Evolutionary conservation across 2,888 invertebrate genomes (phyloP).

Genomic region (Tribolium freemani): DNA sequence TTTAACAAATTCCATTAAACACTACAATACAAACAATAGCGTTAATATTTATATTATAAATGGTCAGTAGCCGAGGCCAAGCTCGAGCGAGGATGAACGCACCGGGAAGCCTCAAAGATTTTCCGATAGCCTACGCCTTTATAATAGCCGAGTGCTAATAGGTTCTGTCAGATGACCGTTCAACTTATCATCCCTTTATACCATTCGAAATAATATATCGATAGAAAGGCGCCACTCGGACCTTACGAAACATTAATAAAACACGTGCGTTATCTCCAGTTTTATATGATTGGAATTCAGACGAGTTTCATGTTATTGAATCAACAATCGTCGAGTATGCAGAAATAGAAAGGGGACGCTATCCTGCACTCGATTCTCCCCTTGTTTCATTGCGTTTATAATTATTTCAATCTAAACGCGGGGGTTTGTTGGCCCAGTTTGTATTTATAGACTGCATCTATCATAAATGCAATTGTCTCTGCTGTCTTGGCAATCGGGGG

Average conservation of each 20-base stretch:
- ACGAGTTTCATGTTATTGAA: constrained; percentile 48
- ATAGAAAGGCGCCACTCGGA: constrained; percentile 56
- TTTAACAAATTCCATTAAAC: not conserved
- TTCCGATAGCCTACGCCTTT: constrained; percentile 52
- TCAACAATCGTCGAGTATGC: constrained; percentile 52
- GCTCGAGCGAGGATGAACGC: constrained; percentile 44
- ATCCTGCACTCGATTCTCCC: constrained; percentile 58
- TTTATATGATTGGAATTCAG: constrained; percentile 49
- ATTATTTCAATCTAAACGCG: constrained; percentile 62
- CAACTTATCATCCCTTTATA: constrained; percentile 58
- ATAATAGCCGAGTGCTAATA: constrained; percentile 59
- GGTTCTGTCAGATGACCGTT: constrained; percentile 63
- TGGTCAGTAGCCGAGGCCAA: constrained; percentile 59
- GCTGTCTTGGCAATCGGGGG: constrained; percentile 23
- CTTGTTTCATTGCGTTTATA: constrained; percentile 64
- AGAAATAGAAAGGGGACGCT: constrained; percentile 54
- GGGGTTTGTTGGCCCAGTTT: constrained; percentile 59
- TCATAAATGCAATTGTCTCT: constrained; percentile 57
- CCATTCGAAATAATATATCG: constrained; percentile 61
- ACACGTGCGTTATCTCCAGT: constrained; percentile 51
- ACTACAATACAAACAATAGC: constrained; percentile 53
- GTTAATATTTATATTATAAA: constrained; percentile 64
- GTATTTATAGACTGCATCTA: constrained; percentile 62
- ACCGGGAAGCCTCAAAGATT: constrained; percentile 53
- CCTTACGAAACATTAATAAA: constrained; percentile 47